These are phyloP conservation scores for Actinernus sp. DNA, from an alignment of 92 coral and sea anemone genomes.

Conservation along the genomic window DNA sequence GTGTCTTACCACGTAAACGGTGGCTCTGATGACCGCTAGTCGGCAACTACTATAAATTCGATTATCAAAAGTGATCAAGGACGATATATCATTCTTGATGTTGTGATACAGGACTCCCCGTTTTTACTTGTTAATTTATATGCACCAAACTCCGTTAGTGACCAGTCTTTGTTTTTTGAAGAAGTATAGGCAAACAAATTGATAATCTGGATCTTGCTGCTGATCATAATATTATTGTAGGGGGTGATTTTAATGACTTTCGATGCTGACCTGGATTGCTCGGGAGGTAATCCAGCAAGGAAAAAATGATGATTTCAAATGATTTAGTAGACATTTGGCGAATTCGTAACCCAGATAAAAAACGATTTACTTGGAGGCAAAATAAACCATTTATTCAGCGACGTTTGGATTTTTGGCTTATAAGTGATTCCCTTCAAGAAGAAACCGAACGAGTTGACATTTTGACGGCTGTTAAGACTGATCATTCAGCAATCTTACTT, in stretches of 20 bases:
- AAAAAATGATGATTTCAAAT: constrained; percentile 1
- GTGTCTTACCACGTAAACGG: too few relatives aligned
- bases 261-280: constrained; percentile 5
- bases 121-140: constrained; percentile 21
- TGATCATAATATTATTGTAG: constrained; percentile 17
- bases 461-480: constrained; percentile 5
- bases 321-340: constrained; percentile 35
- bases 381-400: too few relatives aligned
- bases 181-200: constrained; percentile 3
- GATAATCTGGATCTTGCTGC: constrained; percentile 1
- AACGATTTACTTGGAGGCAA: too few relatives aligned
- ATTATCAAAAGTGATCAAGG: too few relatives aligned
- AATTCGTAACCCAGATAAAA: constrained; percentile 16
- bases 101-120: constrained; percentile 4
- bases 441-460: constrained; percentile 17
- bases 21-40: too few relatives aligned
- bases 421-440: neutral
- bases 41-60: too few relatives aligned
- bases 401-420: too few relatives aligned
- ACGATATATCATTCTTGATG: constrained; percentile 22
- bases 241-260: constrained; percentile 27
- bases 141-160: constrained; percentile 23
- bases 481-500: constrained; percentile 6
- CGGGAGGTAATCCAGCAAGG: constrained; percentile 9
- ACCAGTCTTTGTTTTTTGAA: constrained; percentile 16